Evolutionary conservation across 2,797 vertebrate species (phyloP), one percentile per base, ranked within the genome.

Genomic region (Aeoliscus strigatus): DNA sequence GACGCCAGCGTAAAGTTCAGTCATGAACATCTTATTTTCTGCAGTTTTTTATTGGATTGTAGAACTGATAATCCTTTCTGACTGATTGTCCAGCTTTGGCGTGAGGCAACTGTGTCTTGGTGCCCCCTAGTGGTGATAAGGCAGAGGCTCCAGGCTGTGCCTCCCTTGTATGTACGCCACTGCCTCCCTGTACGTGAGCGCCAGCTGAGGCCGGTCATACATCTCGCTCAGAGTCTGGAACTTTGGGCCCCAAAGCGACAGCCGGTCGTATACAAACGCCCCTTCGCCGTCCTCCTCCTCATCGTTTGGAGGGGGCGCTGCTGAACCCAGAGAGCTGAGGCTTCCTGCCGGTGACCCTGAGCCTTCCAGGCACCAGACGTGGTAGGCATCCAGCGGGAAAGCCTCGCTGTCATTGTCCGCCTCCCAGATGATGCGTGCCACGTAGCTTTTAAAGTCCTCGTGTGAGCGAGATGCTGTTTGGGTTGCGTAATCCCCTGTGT

Each of bases 331-430:
- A 0, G 91, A 92, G 81, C 91, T 94, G 29, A 94, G 88, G 64
- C 92, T 94, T 32, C 87, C 90, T 1, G 72, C 86, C 1, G 64
- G 37, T 4, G 91, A 91, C 38, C 83, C 84, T 0, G 69, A 55
- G 3, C 90, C 91, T 44, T 94, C 91, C 14, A 89, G 77, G 49
- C 85, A 82, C 86, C 90, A 94, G 15, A 89, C 83, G 34, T 90
- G 89, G 60, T 85, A 66, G 2, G 78, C 76, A 50, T 94, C 92
- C 10, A 70, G 61, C 8, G 91, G 89, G 45, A 87, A 74, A 2
- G 73, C 82, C 49, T 66, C 67, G 27, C 59, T 28, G 53, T 91
- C 87, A 2, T 85, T 86, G 81, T 94, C 92, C 4, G 90, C 91
- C 62, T 91, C 88, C 86, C 70, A 86, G 53, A 91, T 67, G 58